Percentiles rank a stretch among this genome's conserved stretches.
Conservation (phyloP, 1,140 invertebrate species). For the Papilio dardanus region DNA sequence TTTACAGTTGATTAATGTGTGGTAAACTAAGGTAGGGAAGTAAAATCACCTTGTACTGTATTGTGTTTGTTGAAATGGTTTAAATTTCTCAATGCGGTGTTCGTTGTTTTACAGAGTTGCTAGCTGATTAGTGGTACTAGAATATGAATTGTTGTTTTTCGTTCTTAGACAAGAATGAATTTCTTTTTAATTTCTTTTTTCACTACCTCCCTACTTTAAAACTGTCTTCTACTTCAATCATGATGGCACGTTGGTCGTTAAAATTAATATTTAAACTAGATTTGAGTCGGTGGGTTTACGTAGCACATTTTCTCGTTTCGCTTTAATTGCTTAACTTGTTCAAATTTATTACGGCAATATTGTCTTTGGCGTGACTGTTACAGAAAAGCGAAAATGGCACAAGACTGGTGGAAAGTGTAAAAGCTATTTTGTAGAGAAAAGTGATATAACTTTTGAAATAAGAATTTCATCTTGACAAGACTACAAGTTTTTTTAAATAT, state of each 20-base stretch:
- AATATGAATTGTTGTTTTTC: background rate
- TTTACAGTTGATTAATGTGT: background rate
- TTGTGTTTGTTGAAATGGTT: background rate
- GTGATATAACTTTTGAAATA: background rate
- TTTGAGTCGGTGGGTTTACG: background rate
- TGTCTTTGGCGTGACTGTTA: background rate
- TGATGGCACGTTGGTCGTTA: background rate
- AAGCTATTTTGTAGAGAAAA: slow-evolving; percentile 22
- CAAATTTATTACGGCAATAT: slow-evolving; percentile 3
- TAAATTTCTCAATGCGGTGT: background rate
- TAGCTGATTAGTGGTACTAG: background rate
- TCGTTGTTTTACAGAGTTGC: background rate
- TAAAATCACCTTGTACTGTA: background rate
- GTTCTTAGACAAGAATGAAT: background rate
- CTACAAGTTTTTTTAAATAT: no score
- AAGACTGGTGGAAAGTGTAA: slow-evolving; percentile 25
- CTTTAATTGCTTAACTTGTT: background rate
- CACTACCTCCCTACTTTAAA: background rate
- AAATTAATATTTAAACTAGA: slow-evolving; percentile 17
- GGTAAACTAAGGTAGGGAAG: background rate
- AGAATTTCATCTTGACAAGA: no score
- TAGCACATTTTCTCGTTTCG: background rate
- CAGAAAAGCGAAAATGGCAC: background rate
- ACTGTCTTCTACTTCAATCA: background rate
- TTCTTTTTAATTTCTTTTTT: background rate